Evolutionary conservation across 1,140 invertebrate species (phyloP), one percentile per base, ranked within the genome.

Genomic region (Cyphomyrmex costatus): DNA sequence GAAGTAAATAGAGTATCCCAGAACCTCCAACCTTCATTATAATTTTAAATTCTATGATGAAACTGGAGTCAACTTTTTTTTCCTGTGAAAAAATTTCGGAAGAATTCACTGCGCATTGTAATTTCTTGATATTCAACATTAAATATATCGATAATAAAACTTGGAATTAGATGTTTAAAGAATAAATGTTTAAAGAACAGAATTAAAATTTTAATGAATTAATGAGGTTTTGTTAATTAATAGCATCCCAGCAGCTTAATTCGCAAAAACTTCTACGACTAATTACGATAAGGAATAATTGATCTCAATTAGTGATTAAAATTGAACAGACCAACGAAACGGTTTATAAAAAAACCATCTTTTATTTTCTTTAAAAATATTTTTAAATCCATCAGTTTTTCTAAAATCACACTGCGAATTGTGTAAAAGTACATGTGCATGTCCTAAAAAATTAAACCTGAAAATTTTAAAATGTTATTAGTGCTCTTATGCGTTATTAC

Each of bases 251-350:
- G 51, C 14, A 80, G 33, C 21, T 27, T 30, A 36, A 7, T n/a
- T 82, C 10, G 12, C 33, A 70, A 42, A 82, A 66, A 61, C 30
- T 56, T 80, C 21, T 66, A 56, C 61, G 46, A 36, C 30, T 70
- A 82, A 82, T 58, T 82, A 71, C 19, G 36, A 82, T 82, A 58
- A 82, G 51, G 24, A 82, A 82, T 71, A 71, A 82, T 82, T 70
- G 21, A 82, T 82, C 16, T 7, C 10, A 42, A 8, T 70, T 71
- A 70, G 33, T 49, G n/a, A 53, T 70, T 30, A 70, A 70, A 82
- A 71, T 70, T 58, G n/a, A 70, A 4, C 16, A 30, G 16, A 19
- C 27, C 16, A 49, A 79, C 16, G 10, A 36, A 51, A 36, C 12
- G 6, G n/a, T 24, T 42, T 33, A 42, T 51, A 10, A 16, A 60